These are phyloP conservation scores for Dione juno DNA, from an alignment of 2,888 invertebrate genomes.

Conservation along the genomic window DNA sequence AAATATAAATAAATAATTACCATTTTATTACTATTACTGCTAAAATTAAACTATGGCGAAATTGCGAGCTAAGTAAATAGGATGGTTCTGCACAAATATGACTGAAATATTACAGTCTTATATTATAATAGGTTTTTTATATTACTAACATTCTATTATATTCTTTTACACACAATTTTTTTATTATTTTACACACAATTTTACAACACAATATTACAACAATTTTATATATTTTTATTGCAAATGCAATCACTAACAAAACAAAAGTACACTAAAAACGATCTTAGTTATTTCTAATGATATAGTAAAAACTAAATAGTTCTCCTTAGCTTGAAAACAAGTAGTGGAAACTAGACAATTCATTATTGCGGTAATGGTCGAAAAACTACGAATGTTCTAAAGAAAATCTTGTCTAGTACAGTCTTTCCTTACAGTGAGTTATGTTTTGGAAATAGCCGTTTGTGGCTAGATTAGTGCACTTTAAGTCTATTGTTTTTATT, in stretches of 20 bases:
- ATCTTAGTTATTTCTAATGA: conserved; percentile 6
- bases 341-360: conserved; percentile 36
- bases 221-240: too few relatives aligned
- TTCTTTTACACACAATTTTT: too few relatives aligned
- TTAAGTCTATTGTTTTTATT: not conserved
- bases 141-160: too few relatives aligned
- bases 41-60: too few relatives aligned
- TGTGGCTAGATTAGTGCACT: conserved; percentile 26
- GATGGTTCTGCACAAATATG: too few relatives aligned
- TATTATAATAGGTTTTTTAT: too few relatives aligned
- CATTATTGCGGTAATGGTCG: conserved; percentile 40
- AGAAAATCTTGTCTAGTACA: conserved; percentile 39
- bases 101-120: too few relatives aligned
- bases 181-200: not conserved
- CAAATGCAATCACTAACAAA: not conserved
- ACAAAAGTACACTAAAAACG: not conserved
- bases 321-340: conserved; percentile 29
- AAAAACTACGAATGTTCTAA: conserved; percentile 41
- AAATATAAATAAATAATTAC: too few relatives aligned
- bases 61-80: too few relatives aligned
- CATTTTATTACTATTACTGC: too few relatives aligned
- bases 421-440: conserved; percentile 42
- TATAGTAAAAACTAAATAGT: conserved; percentile 8
- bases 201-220: too few relatives aligned
- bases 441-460: conserved; percentile 44